Percentiles rank a stretch among this genome's conserved stretches.
phyloP scores from a whole-genome alignment of 2,888 invertebrate species.

The Eledone cirrhosa region DNA sequence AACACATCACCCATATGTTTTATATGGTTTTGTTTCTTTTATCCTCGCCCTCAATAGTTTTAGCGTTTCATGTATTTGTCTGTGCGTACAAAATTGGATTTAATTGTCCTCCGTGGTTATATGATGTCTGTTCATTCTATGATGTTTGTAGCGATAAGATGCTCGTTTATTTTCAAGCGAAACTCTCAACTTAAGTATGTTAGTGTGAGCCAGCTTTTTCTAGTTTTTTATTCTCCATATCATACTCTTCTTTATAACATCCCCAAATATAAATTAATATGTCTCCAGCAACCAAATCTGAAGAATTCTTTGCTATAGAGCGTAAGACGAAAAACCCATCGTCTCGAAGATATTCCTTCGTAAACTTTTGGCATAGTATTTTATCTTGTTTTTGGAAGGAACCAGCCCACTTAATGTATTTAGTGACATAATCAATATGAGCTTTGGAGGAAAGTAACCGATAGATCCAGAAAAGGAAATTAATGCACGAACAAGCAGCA shows the following conservation, averaged over 20 bases:
- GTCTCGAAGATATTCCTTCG: conserved; percentile 32
- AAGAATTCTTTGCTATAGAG: conserved; percentile 30
- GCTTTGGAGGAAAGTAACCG: conserved; percentile 26
- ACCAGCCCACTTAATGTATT: conserved; percentile 32
- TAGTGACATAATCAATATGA: conserved; percentile 34
- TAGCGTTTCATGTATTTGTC: no score
- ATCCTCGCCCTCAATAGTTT: no score
- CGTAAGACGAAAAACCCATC: conserved; percentile 37
- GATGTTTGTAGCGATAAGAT: no score
- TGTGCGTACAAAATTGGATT: no score
- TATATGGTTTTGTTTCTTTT: no score
- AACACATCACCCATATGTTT: no score
- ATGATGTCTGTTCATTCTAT: no score
- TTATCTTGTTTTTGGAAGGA: conserved; percentile 9
- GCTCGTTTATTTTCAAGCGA: no score
- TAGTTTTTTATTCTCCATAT: neutral
- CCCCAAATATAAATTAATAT: conserved; percentile 4
- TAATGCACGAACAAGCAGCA: conserved; percentile 32
- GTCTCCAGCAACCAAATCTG: conserved; percentile 20
- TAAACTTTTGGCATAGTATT: conserved; percentile 27
- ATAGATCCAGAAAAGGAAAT: conserved; percentile 31
- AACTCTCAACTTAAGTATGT: neutral
- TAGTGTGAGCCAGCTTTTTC: neutral
- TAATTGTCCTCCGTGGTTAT: no score
- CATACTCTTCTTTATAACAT: neutral